Base-by-base conservation (phyloP, 2,797 vertebrate species). In the Champsocephalus gunnari region DNA sequence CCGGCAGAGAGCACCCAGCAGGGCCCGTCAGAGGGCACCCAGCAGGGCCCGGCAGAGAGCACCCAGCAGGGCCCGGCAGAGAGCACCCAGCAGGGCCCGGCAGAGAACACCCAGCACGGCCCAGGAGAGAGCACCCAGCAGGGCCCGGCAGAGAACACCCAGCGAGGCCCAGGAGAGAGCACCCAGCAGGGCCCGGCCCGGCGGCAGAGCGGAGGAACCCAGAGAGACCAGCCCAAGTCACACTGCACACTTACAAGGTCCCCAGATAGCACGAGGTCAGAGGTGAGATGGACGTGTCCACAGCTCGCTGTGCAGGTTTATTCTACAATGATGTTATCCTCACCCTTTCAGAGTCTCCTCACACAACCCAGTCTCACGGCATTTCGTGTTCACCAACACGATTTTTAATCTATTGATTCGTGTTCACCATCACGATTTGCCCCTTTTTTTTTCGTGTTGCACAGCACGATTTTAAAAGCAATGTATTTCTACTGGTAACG, bases 241-340 rank as follows among this genome's bases (percentile, higher is more conserved):
- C 7, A 53, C 57, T 64, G 68, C 71, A 75, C 51, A 73, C 5
- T 59, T 14, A 49, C 9, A 0, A 41, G 24, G 60, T 24, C 9
- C 60, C 12, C 80, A 58, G 48, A 80, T 7, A 5, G 9, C 45
- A 41, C 51, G 43, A 75, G 57, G 17, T 28, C 13, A 48, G 71
- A 86, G 88, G 90, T 92, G 71, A 82, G 82, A 54, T 3, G 38
- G 3, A 32, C 0, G 1, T 4, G 9, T 12, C 28, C 8, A 44
- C 10, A 7, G 14, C 12, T 49, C 53, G 50, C 2, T 38, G n/a
- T 38, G 1, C 0, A 21, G 49, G 11, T 28, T 67, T 19, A 44
- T 38, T 13, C n/a, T 12, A 7, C 2, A 17, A 41, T 38, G 21
- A 5, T 32, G 19, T 53, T 43, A 19, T 38, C 47, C 2, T 17